Percentiles rank a stretch among this genome's conserved stretches.
Conservation (phyloP, 2,888 invertebrate species). For the Cotesia congregata region DNA sequence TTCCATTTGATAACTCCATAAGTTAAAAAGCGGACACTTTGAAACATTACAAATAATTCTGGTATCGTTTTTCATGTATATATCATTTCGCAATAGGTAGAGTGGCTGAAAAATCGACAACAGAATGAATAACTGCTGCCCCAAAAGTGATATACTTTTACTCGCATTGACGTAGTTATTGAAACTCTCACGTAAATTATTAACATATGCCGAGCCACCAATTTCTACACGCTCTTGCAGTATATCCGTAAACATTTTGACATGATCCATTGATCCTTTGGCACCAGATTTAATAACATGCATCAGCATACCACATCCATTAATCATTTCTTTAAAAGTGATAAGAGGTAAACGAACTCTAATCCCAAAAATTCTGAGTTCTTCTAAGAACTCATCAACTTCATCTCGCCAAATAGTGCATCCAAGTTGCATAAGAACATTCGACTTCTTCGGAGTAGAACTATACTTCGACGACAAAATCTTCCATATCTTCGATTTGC, state of each 20-base stretch:
- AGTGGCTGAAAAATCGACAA: conserved; percentile 5
- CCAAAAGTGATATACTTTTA: conserved; percentile 7
- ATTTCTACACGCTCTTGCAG: conserved; percentile 2
- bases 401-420: conserved; percentile 11
- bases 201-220: not conserved
- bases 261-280: conserved; percentile 3
- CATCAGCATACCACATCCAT: not conserved
- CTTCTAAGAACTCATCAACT: not conserved
- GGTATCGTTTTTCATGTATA: conserved; percentile 10
- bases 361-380: not conserved
- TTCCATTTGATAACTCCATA: conserved; percentile 13
- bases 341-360: not conserved
- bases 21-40: not conserved
- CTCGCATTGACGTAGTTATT: conserved; percentile 13
- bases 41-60: conserved; percentile 3
- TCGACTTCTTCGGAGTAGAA: not conserved
- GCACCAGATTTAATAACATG: conserved; percentile 5
- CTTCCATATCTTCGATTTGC: not conserved
- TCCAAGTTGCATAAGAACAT: conserved; percentile 6
- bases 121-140: conserved; percentile 6
- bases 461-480: not conserved
- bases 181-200: conserved; percentile 8
- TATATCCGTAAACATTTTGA: conserved; percentile 5
- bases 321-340: conserved; percentile 1
- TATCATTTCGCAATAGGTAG: not conserved